These are phyloP conservation scores for Octodon degus DNA, from an alignment of 2,113 vertebrate species.

Conservation along the genomic window DNA sequence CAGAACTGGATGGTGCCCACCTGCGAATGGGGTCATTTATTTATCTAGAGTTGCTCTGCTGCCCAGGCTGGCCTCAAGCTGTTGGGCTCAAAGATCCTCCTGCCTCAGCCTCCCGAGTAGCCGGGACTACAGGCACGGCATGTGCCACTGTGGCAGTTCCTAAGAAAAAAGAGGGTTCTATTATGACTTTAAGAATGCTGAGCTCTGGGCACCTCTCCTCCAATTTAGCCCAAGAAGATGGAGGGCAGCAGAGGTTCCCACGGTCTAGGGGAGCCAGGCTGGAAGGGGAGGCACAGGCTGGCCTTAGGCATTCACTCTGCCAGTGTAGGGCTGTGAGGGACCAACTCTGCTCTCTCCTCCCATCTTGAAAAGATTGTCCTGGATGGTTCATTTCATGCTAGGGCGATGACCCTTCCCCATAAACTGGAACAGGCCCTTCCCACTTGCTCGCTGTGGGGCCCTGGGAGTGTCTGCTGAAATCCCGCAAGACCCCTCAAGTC, in stretches of 20 bases:
- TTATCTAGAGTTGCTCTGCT: not conserved
- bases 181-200: not conserved
- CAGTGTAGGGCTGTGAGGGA: not conserved
- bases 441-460: not conserved
- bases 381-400: no score
- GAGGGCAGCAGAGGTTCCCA: not conserved
- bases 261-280: not conserved
- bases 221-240: not conserved
- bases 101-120: not conserved
- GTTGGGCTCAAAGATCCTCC: not conserved
- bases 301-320: not conserved
- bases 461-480: not conserved
- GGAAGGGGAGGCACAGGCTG: rapidly evolving
- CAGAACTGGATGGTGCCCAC: not conserved
- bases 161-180: not conserved
- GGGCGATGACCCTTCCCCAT: not conserved
- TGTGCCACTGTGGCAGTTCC: not conserved
- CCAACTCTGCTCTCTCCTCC: not conserved
- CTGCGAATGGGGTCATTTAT: not conserved
- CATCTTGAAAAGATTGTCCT: not conserved
- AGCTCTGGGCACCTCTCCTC: not conserved
- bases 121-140: not conserved
- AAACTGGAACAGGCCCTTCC: not conserved
- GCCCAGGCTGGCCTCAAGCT: not conserved
- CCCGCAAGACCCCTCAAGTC: not conserved